A percentile compares a stretch with the other conserved stretches of the same genome.
Conservation (phyloP, 2,888 invertebrate genomes). For the Tubulanus polymorphus region DNA sequence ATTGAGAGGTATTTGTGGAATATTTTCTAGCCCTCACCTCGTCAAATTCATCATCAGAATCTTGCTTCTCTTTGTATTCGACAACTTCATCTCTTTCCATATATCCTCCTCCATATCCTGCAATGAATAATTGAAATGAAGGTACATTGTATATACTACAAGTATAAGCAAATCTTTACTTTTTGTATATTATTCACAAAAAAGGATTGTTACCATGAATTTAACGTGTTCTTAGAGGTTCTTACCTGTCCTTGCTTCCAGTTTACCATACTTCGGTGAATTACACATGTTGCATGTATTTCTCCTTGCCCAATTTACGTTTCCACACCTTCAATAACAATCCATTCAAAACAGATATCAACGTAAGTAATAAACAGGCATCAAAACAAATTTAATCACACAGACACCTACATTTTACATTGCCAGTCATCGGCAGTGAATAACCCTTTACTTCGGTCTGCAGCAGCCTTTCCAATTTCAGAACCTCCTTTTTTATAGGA, state of each 20-base stretch:
- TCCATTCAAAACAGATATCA: neutral
- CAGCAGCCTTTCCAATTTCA: slow-evolving; percentile 96
- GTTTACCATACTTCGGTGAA: slow-evolving; percentile 93
- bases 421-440: slow-evolving; percentile 99
- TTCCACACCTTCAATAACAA: slow-evolving; percentile 71
- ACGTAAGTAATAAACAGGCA: neutral
- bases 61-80: slow-evolving; percentile 76
- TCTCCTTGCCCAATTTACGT: slow-evolving; percentile 97
- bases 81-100: slow-evolving; percentile 89
- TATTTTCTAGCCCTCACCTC: slow-evolving; percentile 64
- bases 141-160: neutral
- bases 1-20: too few species aligned
- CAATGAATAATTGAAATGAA: slow-evolving; percentile 3
- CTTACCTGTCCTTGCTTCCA: slow-evolving; percentile 66
- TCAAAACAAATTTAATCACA: slow-evolving; percentile 4
- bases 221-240: too few species aligned
- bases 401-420: slow-evolving; percentile 72
- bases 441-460: slow-evolving; percentile 95
- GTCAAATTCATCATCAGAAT: slow-evolving; percentile 92
- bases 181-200: too few species aligned
- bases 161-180: too few species aligned
- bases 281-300: slow-evolving; percentile 98
- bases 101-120: slow-evolving; percentile 63
- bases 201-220: too few species aligned
- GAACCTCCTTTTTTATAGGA: slow-evolving; percentile 60